Evolutionary conservation across 1,140 invertebrate genomes (phyloP), one percentile per base, ranked within the genome.

Genomic region (Tetramorium simillimum): DNA sequence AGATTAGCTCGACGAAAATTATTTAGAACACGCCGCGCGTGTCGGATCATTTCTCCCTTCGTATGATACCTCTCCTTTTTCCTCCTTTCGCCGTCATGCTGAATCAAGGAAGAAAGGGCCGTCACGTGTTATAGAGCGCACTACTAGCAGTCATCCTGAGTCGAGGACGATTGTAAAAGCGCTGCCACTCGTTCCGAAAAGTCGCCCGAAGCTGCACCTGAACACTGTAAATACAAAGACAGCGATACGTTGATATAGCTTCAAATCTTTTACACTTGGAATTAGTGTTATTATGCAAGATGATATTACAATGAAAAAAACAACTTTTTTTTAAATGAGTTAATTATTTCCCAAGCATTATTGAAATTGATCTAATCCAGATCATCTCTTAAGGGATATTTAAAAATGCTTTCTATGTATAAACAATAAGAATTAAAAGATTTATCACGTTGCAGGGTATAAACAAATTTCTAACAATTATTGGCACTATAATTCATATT

Each of bases 111-210:
- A 58, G 33, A 65, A 49, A 51, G 56, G 12, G n/a, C 28, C 46
- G n/a, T 78, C n/a, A 16, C 28, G 28, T 16, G 9, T 33, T 37
- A 43, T 53, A 53, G 77, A 16, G 28, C 28, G n/a, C 63, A 81
- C 46, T 81, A 94, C 92, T 94, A 94, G 93, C 93, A 94, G 80
- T 94, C 93, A 58, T 94, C 93, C 51, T 94, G 93, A 24, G 92
- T 92, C 12, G 93, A 92, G 0, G 93, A 93, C 18, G 93, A 87
- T 84, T 93, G 92, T 62, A 94, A 46, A 37, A 94, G 92, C 2
- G 93, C 93, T 18, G 93, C 93, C 53, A 93, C 91, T 14, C 93
- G 88, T 24, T 94, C 93, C 28, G 91, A 92, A 69, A 94, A 93
- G 33, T 93, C 92, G 12, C 91, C 91, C 1, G 90, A 90, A 24